phyloP scores from a whole-genome alignment of 2,888 invertebrate genomes.

The Baccha elongata region DNA sequence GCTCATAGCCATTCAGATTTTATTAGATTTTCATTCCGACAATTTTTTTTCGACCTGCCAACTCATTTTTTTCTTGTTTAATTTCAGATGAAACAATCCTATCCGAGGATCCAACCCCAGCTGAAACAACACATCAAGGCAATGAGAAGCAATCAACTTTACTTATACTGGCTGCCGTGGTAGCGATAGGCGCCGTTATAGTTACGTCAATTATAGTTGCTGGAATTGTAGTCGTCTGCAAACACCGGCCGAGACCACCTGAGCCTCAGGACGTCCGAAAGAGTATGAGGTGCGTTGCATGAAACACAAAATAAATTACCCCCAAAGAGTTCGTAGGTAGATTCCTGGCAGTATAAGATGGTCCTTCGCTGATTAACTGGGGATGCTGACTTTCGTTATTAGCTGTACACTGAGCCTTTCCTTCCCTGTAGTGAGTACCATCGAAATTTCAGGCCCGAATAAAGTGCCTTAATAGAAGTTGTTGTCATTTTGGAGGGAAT shows the following conservation, averaged over 20 bases:
- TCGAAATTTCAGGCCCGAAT: slow-evolving; percentile 22
- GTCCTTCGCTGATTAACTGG: slow-evolving; percentile 33
- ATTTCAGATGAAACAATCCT: slow-evolving; percentile 82
- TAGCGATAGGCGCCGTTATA: slow-evolving; percentile 82
- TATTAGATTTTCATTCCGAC: slow-evolving; percentile 67
- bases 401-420: not conserved
- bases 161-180: slow-evolving; percentile 82
- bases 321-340: slow-evolving; percentile 8
- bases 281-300: slow-evolving; percentile 81
- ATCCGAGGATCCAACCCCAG: slow-evolving; percentile 83
- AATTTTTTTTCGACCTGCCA: slow-evolving; percentile 27
- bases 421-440: not conserved
- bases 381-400: slow-evolving; percentile 28
- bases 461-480: slow-evolving; percentile 15
- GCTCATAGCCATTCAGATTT: slow-evolving; percentile 67
- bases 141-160: slow-evolving; percentile 82
- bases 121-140: slow-evolving; percentile 82
- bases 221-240: slow-evolving; percentile 82
- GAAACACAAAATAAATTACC: slow-evolving; percentile 50
- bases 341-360: not conserved
- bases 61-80: slow-evolving; percentile 46
- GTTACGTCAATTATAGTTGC: slow-evolving; percentile 83
- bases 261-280: slow-evolving; percentile 83
- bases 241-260: slow-evolving; percentile 82
- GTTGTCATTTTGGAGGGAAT: slow-evolving; percentile 10